Conservation (phyloP, 1,140 invertebrate genomes). For the Brachystomella parvula region DNA sequence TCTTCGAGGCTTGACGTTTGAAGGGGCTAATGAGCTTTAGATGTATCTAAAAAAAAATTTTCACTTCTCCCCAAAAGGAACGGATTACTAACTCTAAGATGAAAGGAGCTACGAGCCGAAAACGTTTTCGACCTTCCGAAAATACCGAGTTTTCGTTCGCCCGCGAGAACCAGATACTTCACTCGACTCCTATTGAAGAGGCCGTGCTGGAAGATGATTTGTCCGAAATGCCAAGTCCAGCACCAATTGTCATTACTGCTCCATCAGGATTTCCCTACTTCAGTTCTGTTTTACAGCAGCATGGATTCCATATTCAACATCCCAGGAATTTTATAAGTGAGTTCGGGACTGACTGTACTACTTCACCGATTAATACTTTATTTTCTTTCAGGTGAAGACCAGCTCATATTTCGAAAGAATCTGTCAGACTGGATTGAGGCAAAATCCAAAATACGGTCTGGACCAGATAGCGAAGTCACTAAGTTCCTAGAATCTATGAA, state of each 20-base stretch:
- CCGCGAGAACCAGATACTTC: not conserved
- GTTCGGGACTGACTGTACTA: not conserved
- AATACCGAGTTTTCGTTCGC: not conserved
- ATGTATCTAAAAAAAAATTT: not conserved
- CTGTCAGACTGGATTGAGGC: conserved; percentile 28
- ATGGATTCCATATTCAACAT: conserved; percentile 27
- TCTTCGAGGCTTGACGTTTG: too few relatives aligned
- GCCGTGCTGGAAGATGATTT: not conserved
- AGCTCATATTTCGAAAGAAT: conserved; percentile 22
- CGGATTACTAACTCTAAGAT: not conserved
- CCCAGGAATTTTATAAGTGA: conserved; percentile 28
- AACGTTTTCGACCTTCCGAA: not conserved
- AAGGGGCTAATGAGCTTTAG: not conserved
- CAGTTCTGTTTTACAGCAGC: conserved; percentile 19
- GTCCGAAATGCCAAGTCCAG: not conserved
- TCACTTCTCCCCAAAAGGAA: not conserved
- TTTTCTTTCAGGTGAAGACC: conserved; percentile 19
- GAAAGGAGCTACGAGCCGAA: not conserved
- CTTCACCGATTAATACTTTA: not conserved
- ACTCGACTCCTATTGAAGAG: not conserved
- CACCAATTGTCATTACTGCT: conserved; percentile 19
- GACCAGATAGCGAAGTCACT: conserved; percentile 4
- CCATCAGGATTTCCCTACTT: conserved; percentile 26
- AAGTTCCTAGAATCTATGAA: conserved; percentile 26
- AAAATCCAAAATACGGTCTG: not conserved